Conservation (phyloP, 1,140 invertebrate species). For the Pectinophora gossypiella region DNA sequence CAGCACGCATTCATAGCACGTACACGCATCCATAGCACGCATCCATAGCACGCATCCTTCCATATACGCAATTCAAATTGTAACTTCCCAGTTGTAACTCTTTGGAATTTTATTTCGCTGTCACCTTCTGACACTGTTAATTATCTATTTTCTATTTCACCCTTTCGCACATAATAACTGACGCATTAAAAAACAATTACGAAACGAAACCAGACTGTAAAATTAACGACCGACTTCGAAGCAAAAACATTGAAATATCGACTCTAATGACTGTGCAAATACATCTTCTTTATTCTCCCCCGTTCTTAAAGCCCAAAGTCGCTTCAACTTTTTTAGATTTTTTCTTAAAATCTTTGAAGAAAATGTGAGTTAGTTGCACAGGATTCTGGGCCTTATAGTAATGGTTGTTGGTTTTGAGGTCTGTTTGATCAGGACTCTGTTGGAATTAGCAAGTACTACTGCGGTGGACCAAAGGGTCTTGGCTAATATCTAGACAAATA, state of each 20-base stretch:
- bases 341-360: not conserved
- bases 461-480: not conserved
- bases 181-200: not conserved
- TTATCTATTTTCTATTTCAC: too few relatives aligned
- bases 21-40: too few relatives aligned
- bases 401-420: not conserved
- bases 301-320: not conserved
- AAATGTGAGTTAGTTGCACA: not conserved
- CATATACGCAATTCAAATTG: too few relatives aligned
- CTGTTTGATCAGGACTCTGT: not conserved
- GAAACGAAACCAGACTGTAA: not conserved
- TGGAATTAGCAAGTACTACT: not conserved
- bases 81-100: too few relatives aligned
- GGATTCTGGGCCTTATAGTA: not conserved
- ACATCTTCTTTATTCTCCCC: not conserved
- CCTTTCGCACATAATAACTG: too few relatives aligned
- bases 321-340: not conserved
- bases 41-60: too few relatives aligned
- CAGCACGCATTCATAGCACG: too few relatives aligned
- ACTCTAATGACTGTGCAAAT: constrained; percentile 2
- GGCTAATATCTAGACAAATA: not conserved
- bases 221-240: not conserved
- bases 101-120: too few relatives aligned
- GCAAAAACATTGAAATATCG: constrained; percentile 2
- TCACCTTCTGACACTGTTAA: too few relatives aligned